phyloP scores from a whole-genome alignment of 2,113 vertebrate species.

The Chiloscyllium plagiosum region DNA sequence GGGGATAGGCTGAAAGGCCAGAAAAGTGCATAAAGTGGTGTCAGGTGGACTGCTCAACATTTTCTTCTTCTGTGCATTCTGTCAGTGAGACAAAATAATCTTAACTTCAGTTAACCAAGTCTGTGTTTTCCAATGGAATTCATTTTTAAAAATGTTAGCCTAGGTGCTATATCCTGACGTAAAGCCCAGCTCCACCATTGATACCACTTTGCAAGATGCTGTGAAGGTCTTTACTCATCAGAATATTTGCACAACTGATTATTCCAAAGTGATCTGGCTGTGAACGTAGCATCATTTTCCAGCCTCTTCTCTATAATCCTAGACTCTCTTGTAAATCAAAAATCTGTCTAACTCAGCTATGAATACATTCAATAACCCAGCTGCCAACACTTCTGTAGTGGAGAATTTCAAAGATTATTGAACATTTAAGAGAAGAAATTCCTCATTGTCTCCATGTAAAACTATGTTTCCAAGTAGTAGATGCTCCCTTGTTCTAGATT shows the following conservation, averaged over 20 bases:
- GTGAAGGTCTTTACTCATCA: too few relatives aligned
- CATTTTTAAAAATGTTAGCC: too few relatives aligned
- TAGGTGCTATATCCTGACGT: too few relatives aligned
- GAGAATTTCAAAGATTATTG: too few relatives aligned
- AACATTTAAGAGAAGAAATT: too few relatives aligned
- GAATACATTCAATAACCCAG: too few relatives aligned
- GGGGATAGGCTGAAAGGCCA: neutral
- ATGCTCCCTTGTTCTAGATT: neutral
- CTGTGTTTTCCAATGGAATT: too few relatives aligned
- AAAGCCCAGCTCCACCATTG: too few relatives aligned
- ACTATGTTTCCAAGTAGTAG: neutral
- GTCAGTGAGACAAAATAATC: neutral
- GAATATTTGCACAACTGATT: too few relatives aligned
- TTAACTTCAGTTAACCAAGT: too few relatives aligned
- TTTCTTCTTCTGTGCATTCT: neutral
- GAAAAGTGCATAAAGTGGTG: neutral
- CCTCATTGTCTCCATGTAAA: neutral
- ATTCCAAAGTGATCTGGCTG: neutral
- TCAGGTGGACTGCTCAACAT: neutral
- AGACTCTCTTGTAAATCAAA: neutral
- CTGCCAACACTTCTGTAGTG: too few relatives aligned
- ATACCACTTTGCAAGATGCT: too few relatives aligned
- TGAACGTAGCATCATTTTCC: neutral
- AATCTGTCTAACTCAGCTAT: neutral
- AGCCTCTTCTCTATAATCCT: neutral